These are phyloP conservation scores for Pteromalus puparum DNA, from an alignment of 1,140 invertebrate species.

Conservation along the genomic window DNA sequence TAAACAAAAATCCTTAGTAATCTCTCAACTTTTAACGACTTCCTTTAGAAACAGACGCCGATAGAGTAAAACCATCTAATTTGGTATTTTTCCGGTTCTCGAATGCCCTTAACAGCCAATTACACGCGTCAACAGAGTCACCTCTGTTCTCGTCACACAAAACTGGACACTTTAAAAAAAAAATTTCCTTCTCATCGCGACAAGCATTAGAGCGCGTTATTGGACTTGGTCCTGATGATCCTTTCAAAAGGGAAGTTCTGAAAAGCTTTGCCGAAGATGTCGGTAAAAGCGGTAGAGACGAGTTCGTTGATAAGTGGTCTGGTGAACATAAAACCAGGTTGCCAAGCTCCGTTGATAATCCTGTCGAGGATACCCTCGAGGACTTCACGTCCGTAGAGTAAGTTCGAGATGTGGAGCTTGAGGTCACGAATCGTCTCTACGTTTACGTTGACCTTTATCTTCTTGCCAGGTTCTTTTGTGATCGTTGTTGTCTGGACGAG, in stretches of 20 bases:
- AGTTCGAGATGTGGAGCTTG: constrained; percentile 85
- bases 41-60: no score
- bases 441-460: constrained; percentile 81
- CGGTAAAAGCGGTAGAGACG: constrained; percentile 86
- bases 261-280: constrained; percentile 86
- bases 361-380: constrained; percentile 81
- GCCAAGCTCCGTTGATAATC: constrained; percentile 85
- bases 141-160: no score
- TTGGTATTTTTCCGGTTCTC: no score
- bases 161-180: no score
- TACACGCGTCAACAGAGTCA: no score
- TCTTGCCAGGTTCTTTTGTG: constrained; percentile 76
- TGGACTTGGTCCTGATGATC: constrained; percentile 72
- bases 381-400: constrained; percentile 79
- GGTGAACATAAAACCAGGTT: constrained; percentile 83
- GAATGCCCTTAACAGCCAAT: no score
- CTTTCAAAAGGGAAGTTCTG: constrained; percentile 80
- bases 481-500: constrained; percentile 83
- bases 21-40: no score
- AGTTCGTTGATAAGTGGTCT: constrained; percentile 86
- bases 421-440: constrained; percentile 84
- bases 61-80: no score
- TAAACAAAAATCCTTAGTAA: no score
- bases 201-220: background rate
- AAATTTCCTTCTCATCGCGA: background rate